These are phyloP conservation scores for Sturnus vulgaris DNA, from an alignment of 2,113 vertebrate genomes.

Conservation along the genomic window DNA sequence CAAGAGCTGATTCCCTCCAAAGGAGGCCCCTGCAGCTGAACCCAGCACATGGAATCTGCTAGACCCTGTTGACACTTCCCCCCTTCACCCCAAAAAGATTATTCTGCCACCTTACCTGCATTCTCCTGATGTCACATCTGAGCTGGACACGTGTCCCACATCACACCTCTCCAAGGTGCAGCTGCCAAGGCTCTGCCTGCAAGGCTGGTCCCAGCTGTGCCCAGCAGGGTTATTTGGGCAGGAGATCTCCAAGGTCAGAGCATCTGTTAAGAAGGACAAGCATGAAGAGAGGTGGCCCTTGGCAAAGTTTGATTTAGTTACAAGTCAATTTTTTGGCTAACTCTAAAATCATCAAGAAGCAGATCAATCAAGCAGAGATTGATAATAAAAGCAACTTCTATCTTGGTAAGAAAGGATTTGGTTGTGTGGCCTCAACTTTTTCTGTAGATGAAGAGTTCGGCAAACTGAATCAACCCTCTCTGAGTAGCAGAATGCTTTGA, in stretches of 20 bases:
- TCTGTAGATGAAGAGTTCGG: not conserved
- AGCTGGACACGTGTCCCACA: not conserved
- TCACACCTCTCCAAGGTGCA: not conserved
- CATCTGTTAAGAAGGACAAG: conserved; percentile 58
- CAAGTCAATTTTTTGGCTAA: not conserved
- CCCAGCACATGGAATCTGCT: not conserved
- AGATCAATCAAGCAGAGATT: not conserved
- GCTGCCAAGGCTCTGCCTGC: not conserved
- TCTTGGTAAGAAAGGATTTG: not conserved
- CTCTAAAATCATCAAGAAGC: not conserved
- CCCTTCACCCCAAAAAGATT: not conserved
- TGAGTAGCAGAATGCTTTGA: not conserved
- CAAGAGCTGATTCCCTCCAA: not conserved
- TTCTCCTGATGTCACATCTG: not conserved
- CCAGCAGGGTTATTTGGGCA: not conserved
- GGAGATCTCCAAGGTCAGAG: conserved; percentile 58
- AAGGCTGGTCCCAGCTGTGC: not conserved
- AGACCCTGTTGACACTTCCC: not conserved
- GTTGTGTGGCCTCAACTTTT: accelerated
- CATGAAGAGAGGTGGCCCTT: accelerated
- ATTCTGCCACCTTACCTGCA: conserved; percentile 24
- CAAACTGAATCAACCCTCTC: not conserved
- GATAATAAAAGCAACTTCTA: not conserved
- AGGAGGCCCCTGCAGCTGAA: not conserved
- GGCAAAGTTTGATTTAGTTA: not conserved